Conservation (phyloP, 2,113 vertebrate genomes). For the Procavia capensis region DNA sequence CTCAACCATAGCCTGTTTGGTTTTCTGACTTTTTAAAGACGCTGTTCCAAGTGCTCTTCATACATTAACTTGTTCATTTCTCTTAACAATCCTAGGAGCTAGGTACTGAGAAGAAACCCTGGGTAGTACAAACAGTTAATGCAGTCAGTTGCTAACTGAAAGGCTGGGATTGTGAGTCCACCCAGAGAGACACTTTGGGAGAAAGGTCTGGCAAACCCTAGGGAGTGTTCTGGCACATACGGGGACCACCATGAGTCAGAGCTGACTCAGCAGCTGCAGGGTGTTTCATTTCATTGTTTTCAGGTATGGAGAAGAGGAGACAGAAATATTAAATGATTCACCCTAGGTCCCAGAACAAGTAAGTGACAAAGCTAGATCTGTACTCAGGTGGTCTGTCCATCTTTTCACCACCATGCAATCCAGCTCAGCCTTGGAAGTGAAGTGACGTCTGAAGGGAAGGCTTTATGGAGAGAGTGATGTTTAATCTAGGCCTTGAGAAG, state of each 20-base stretch:
- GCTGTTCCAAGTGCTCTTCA: no score
- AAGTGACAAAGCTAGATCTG: background rate
- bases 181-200: background rate
- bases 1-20: no score
- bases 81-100: background rate
- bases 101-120: background rate
- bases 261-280: background rate
- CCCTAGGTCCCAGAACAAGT: background rate
- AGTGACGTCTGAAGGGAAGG: background rate
- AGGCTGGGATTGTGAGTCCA: background rate
- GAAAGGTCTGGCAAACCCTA: background rate
- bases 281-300: background rate
- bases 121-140: background rate
- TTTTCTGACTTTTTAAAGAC: no score
- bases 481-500: background rate
- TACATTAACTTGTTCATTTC: background rate
- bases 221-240: background rate
- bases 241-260: background rate
- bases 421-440: background rate
- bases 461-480: background rate
- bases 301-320: background rate
- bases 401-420: background rate
- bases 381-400: fast-evolving
- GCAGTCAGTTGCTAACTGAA: background rate
- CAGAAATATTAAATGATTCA: background rate